Conservation (phyloP, 2,888 invertebrate genomes). For the Hymenopus coronatus region DNA sequence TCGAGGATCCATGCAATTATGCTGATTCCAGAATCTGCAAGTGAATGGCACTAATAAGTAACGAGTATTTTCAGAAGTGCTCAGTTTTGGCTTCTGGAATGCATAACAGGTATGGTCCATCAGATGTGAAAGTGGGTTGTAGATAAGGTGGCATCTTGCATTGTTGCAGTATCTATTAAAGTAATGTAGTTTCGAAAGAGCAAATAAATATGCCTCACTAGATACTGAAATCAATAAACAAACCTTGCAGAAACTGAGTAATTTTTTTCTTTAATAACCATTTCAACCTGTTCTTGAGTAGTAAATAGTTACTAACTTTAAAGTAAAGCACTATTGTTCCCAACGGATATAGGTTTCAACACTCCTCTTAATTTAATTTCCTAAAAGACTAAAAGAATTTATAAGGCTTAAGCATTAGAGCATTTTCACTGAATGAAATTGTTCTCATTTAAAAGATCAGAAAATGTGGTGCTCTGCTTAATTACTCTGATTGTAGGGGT, state of each 20-base stretch:
- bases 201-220: conserved; percentile 22
- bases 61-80: neutral
- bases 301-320: too few relatives aligned
- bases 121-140: neutral
- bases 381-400: too few relatives aligned
- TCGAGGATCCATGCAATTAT: neutral
- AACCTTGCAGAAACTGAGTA: neutral
- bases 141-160: neutral
- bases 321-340: too few relatives aligned
- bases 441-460: too few relatives aligned
- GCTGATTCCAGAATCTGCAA: neutral
- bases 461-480: too few relatives aligned
- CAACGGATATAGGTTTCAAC: too few relatives aligned
- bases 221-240: conserved; percentile 30
- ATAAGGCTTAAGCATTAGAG: too few relatives aligned
- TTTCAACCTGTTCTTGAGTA: too few relatives aligned
- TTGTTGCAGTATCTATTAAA: conserved; percentile 11
- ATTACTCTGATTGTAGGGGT: too few relatives aligned
- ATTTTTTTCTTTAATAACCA: neutral
- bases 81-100: neutral
- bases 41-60: neutral
- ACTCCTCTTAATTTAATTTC: too few relatives aligned
- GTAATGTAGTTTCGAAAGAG: conserved; percentile 12
- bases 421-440: too few relatives aligned
- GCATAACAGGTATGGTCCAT: neutral